A percentile compares a stretch with the other conserved stretches of the same genome.
These are phyloP conservation scores for Perognathus longimembris DNA, from an alignment of 2,113 vertebrate species.

Conservation along the genomic window DNA sequence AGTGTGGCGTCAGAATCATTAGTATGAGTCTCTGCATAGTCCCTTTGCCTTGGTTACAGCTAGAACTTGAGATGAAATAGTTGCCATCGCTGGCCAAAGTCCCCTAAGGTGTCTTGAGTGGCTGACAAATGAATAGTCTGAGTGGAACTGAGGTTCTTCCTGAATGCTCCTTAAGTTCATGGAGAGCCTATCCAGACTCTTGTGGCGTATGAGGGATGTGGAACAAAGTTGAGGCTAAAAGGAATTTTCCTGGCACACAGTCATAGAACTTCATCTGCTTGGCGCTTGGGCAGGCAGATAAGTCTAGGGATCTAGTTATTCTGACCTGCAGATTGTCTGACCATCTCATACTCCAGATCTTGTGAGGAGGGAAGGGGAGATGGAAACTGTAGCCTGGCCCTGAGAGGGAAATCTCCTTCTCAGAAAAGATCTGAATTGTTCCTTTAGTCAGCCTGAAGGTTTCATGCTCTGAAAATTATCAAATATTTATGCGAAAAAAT, in stretches of 20 bases:
- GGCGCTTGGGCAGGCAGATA: not conserved
- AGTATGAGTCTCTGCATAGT: not conserved
- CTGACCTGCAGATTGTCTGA: not conserved
- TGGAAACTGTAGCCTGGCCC: not conserved
- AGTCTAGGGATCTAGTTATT: not conserved
- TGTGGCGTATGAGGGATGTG: not conserved
- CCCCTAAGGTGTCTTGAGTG: not conserved
- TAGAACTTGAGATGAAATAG: conserved; percentile 4
- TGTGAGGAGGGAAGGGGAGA: not conserved
- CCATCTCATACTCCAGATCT: not conserved
- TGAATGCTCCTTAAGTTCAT: not conserved
- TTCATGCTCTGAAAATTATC: conserved; percentile 54
- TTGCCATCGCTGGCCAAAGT: not conserved
- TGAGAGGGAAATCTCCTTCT: not conserved
- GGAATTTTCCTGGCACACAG: not conserved
- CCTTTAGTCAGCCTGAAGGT: conserved; percentile 6
- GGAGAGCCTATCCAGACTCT: not conserved
- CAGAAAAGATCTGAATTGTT: conserved; percentile 10
- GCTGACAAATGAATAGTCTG: not conserved
- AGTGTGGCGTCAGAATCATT: not conserved
- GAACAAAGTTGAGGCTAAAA: not conserved
- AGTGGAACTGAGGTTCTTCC: not conserved
- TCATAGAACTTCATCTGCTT: not conserved
- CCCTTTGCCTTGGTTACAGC: not conserved
- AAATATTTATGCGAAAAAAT: conserved; percentile 38